Evolutionary conservation across 2,797 vertebrate species (phyloP).

Genomic region (Scomberomorus guttatus): DNA sequence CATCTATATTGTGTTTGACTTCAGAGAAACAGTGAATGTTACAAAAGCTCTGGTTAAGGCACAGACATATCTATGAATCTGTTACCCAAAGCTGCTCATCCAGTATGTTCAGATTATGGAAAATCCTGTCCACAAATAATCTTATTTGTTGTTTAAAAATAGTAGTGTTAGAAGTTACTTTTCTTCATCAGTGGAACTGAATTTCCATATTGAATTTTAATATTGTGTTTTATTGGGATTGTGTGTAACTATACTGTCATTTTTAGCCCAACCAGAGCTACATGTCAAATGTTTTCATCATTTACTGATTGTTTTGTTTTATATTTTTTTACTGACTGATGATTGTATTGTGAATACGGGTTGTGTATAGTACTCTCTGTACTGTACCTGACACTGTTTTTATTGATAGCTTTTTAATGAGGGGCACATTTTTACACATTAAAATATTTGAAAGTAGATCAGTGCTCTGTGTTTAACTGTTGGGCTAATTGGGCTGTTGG

Average conservation of each 20-base stretch:
- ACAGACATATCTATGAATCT: not conserved
- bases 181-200: not conserved
- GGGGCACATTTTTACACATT: not conserved
- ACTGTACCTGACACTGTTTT: not conserved
- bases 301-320: not conserved
- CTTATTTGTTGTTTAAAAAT: slow-evolving; percentile 1
- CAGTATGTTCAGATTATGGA: not conserved
- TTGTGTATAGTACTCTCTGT: not conserved
- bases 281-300: not conserved
- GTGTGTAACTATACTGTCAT: not conserved
- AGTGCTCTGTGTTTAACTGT: not conserved
- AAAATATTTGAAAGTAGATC: not conserved
- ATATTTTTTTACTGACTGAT: not conserved
- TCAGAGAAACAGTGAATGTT: not conserved
- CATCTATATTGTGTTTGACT: not conserved
- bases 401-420: not conserved
- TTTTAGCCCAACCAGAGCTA: not conserved
- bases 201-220: not conserved
- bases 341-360: not conserved
- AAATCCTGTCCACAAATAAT: not conserved
- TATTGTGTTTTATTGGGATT: not conserved
- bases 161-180: not conserved
- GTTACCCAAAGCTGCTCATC: not conserved
- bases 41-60: not conserved
- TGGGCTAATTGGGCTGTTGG: not conserved